Base-by-base conservation (phyloP, 1,140 invertebrate genomes). In the Drosophila biarmipes region DNA sequence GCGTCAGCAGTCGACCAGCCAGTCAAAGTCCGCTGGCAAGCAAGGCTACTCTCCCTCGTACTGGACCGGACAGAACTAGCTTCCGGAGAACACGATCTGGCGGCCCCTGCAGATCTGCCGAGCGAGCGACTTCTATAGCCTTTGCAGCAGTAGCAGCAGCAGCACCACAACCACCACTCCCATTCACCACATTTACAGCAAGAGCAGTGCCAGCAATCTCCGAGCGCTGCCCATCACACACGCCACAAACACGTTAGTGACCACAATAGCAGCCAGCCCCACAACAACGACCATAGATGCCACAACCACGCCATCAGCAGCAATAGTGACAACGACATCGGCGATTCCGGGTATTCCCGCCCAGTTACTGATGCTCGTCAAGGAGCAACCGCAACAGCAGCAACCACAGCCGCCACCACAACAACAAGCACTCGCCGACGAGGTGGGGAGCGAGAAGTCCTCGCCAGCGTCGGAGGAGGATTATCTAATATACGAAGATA, bases 11-110 rank as follows among this genome's bases (percentile, higher is more conserved):
- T 93, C 94, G 51, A 94, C 94, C 78, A 95, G 94, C 79, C 95
- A 95, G 89, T 94, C 95, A 48, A 96, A 96, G 91, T 93, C 94
- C 64, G 94, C 94, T 71, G 93, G 94, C 21, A 96, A 96, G 85
- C 94, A 94, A 78, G 91, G 91, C 37, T 95, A 95, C 75, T 94
- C 94, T 48, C 94, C 93, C 87, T 93, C 93, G 57, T 95, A 95
- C 77, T 95, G 95, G 95, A 93, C 93, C 67, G 93, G 93, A 78
- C 93, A 93, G 80, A 94, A 94, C 86, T 94, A 94, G 93, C 79
- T 89, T 89, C 63, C 79, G 86, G 80, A 90, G 77, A 80, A 78
- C 58, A 69, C 80, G 53, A 80, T 80, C 69, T 90, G 78, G 85
- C 84, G 77, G 75, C 84, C 82, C 21, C 62, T 87, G 82, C 82